These are phyloP conservation scores for Lithophane leautieri DNA, from an alignment of 2,888 invertebrate genomes.

Conservation along the genomic window DNA sequence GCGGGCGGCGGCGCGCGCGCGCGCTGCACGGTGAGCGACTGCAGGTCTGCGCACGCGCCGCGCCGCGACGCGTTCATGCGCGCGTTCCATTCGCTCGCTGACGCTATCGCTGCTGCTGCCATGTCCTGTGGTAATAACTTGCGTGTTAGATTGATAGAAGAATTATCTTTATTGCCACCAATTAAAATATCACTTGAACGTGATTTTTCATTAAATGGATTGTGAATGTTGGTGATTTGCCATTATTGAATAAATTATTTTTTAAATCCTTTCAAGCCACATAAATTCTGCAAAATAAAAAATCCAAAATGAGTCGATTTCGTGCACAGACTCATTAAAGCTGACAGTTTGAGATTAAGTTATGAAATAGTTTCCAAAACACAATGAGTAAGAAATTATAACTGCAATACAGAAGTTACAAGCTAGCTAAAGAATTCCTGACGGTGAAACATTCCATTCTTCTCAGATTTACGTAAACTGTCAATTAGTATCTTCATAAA, in stretches of 20 bases:
- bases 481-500: not conserved
- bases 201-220: not conserved
- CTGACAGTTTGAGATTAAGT: no score
- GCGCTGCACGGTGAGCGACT: constrained; percentile 96
- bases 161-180: not conserved
- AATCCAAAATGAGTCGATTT: not conserved
- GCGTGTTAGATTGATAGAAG: not conserved
- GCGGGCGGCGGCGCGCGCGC: constrained; percentile 83
- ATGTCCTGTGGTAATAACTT: constrained; percentile 88
- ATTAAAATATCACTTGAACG: not conserved
- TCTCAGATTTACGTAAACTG: no score
- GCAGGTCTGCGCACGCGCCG: constrained; percentile 96
- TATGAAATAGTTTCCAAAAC: not conserved
- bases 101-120: constrained; percentile 95
- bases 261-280: not conserved
- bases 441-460: not conserved
- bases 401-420: not conserved
- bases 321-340: not conserved
- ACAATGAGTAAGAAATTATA: not conserved
- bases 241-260: not conserved
- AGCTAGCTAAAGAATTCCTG: not conserved
- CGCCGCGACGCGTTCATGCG: constrained; percentile 94
- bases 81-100: constrained; percentile 97
- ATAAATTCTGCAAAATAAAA: not conserved
- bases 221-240: not conserved